These are phyloP conservation scores for Microctenopoma steveboyesi DNA, from an alignment of 2,797 vertebrate genomes.

Conservation along the genomic window DNA sequence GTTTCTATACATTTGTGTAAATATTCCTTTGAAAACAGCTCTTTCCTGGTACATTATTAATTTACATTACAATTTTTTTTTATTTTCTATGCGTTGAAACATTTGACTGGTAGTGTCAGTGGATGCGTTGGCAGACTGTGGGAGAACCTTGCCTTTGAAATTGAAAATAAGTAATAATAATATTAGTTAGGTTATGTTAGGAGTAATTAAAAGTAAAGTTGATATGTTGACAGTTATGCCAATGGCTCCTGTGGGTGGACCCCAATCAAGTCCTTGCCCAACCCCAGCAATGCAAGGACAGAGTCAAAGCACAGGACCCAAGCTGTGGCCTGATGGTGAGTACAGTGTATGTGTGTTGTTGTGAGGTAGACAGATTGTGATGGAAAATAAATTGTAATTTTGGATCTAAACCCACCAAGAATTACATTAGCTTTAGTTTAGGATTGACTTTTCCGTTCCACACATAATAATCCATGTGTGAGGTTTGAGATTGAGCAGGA, in stretches of 20 bases:
- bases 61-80: too few relatives aligned
- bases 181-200: not conserved
- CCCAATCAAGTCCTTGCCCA: slow-evolving; percentile 80
- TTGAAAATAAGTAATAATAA: not conserved
- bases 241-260: slow-evolving; percentile 78
- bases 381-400: not conserved
- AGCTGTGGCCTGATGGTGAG: slow-evolving; percentile 88
- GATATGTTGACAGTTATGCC: slow-evolving; percentile 79
- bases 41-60: too few relatives aligned
- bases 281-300: slow-evolving; percentile 83
- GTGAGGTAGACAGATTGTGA: not conserved
- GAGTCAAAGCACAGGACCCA: slow-evolving; percentile 81
- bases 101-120: too few relatives aligned
- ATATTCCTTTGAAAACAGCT: too few relatives aligned
- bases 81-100: too few relatives aligned
- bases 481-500: not conserved
- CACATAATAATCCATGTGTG: not conserved
- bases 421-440: not conserved
- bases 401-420: not conserved
- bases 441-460: not conserved
- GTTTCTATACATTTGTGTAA: too few relatives aligned
- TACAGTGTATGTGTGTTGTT: not conserved
- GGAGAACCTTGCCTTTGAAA: not conserved
- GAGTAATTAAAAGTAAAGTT: not conserved
- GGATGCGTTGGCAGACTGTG: too few relatives aligned